Evolutionary conservation across 2,888 invertebrate genomes (phyloP).

Genomic region (Lithophane socia): DNA sequence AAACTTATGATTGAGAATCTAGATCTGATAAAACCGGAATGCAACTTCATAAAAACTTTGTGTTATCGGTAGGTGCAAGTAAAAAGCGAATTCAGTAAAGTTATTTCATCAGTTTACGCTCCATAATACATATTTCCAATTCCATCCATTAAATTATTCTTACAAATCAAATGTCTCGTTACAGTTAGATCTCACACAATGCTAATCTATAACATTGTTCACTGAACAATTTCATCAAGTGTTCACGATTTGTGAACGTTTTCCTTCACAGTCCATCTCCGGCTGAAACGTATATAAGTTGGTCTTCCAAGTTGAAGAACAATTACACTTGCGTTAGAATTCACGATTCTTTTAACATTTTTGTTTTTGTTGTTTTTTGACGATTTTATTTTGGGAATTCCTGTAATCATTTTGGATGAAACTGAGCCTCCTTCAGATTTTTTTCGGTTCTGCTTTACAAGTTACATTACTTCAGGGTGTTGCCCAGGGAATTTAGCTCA

Average conservation of each 20-base stretch:
- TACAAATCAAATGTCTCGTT: background rate
- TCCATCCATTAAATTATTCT: conserved; percentile 2
- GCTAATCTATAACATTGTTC: conserved; percentile 46
- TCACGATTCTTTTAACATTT: conserved; percentile 7
- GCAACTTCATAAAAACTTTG: background rate
- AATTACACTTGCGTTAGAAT: conserved; percentile 23
- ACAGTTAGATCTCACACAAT: conserved; percentile 3
- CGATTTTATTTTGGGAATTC: background rate
- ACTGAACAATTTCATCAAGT: conserved; percentile 51
- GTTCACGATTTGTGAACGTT: conserved; percentile 30
- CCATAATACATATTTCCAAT: background rate
- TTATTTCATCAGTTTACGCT: background rate
- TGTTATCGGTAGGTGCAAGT: too few species aligned
- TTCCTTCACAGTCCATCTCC: conserved; percentile 32
- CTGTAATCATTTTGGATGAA: background rate
- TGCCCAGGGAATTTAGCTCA: rapidly evolving
- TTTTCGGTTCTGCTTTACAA: background rate
- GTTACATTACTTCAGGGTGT: background rate
- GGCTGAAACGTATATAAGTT: conserved; percentile 17
- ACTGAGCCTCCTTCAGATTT: too few species aligned
- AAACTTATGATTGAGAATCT: conserved; percentile 15
- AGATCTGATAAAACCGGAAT: background rate
- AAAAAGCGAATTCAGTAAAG: background rate
- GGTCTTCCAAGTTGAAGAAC: conserved; percentile 39
- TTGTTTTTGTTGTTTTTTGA: conserved; percentile 7